Base-by-base conservation (phyloP, 2,888 invertebrate genomes). In the Hartigia nigra region DNA sequence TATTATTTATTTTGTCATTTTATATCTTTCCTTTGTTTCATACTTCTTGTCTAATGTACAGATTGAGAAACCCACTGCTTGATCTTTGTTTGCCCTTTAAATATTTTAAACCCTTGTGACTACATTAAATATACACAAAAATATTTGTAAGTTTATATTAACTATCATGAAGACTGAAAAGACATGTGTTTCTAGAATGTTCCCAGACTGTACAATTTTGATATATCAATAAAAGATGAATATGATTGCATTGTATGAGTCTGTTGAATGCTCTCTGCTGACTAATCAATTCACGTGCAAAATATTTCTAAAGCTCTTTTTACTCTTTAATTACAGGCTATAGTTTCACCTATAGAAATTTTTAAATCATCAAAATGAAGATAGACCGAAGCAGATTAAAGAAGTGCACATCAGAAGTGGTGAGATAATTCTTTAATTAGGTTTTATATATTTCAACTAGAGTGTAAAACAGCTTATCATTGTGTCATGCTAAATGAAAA, bases 331-430 rank as follows among this genome's bases (percentile, higher is more conserved):
- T 55, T 55, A 55, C 55, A 55, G 55, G 55, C 9, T 55, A 55
- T 55, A 55, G 55, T 55, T 55, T 55, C 55, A 55, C 55, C 23
- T 55, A 55, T 1, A 55, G 55, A 55, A 23, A 55, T 55, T 55
- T 55, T 55, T 2, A 23, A 55, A 55, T 23, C 55, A 55, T 76
- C 87, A 92, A 91, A 88, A 97, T 97, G 97, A 96, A 96, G 93
- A 96, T 97, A 88, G 97, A 97, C 90, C 94, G 95, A 88, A 94
- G 94, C 87, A 95, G 96, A 92, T 93, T 96, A 88, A 96, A 96
- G 92, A 96, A 96, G 92, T 95, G 96, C 93, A 95, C 96, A 89
- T 96, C 96, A 82, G 96, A 97, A 93, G 95, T 96, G 92, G 95
- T 95, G 91, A 92, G 93, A 91, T 69, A 34, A 12, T 34, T 23